These are phyloP conservation scores for Orthosia incerta DNA, from an alignment of 2,888 invertebrate species.

Conservation along the genomic window DNA sequence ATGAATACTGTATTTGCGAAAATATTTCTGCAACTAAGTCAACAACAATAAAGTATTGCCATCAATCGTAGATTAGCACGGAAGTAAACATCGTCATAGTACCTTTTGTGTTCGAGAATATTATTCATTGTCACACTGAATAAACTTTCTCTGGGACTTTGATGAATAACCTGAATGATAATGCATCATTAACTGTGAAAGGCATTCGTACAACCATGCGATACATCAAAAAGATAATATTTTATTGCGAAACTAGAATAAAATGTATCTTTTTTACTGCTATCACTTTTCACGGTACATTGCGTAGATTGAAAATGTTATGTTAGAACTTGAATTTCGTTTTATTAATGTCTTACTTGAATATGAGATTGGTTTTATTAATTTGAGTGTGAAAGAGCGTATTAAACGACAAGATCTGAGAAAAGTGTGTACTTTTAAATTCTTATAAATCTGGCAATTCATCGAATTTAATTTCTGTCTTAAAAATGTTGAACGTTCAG, in stretches of 20 bases:
- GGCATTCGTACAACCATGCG: slow-evolving; percentile 23
- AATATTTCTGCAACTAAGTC: background rate
- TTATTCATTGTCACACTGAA: slow-evolving; percentile 43
- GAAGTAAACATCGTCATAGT: slow-evolving; percentile 27
- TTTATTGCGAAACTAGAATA: slow-evolving; percentile 31
- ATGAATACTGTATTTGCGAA: background rate
- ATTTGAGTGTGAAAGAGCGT: slow-evolving; percentile 6
- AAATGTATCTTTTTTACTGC: slow-evolving; percentile 13
- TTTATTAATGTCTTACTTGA: slow-evolving; percentile 21
- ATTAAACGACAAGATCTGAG: slow-evolving; percentile 7
- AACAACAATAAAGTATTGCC: slow-evolving; percentile 8
- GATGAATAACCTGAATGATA: slow-evolving; percentile 41
- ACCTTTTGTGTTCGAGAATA: slow-evolving; percentile 35
- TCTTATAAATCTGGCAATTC: background rate
- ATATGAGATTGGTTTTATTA: slow-evolving; percentile 13
- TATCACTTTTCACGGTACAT: slow-evolving; percentile 34
- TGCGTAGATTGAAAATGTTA: slow-evolving; percentile 25
- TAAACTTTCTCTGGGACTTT: slow-evolving; percentile 34
- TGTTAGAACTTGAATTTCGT: slow-evolving; percentile 6
- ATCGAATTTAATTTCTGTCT: background rate
- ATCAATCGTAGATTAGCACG: slow-evolving; percentile 34
- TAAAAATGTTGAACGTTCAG: background rate
- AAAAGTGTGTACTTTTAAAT: background rate
- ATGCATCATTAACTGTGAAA: slow-evolving; percentile 52
- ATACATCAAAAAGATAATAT: slow-evolving; percentile 29